Base-by-base conservation (phyloP, 2,888 invertebrate species). In the Nemurella pictetii region DNA sequence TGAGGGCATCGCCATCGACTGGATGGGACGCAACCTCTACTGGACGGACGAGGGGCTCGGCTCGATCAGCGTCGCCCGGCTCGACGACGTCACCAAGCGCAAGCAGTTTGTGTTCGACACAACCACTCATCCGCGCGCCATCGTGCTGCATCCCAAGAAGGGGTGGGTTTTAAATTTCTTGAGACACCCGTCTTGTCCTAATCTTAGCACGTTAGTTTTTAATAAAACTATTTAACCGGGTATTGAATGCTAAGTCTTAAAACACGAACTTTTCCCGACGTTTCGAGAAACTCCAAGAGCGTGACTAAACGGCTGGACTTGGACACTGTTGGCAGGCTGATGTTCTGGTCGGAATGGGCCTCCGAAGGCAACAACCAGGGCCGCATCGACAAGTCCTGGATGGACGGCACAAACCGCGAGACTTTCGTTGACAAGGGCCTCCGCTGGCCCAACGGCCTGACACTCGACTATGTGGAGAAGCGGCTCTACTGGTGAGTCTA, bases 311-410 rank as follows among this genome's bases (percentile, higher is more conserved):
- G 32, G 9, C 9, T 32, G 32, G 32, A 32, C 4, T 32, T 32
- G 32, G 32, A 32, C 32, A 32, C n/a, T n/a, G n/a, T n/a, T n/a
- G n/a, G n/a, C n/a, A 86, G 86, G 12, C 73, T 85, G n/a, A 94
- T 97, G 93, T 97, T 94, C 91, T 97, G 96, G 95, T 92, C 94
- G 0, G 94, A 94, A 89, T 96, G 95, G 95, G 92, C 92, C 29
- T 90, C 90, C 27, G 89, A 84, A 30, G 86, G 83, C 0, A 82
- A 80, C 5, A 84, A 85, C 35, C 84, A 84, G 26, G 86, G 85
- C 0, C 93, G 93, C 87, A 93, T 96, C 87, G 94, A 94, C 89
- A 91, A 92, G 77, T 94, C 95, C 28, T 92, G 93, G 91, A 94
- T 96, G 95, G 96, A 96, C 90, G 97, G 96, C 15, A 90, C 92